Conservation (phyloP, 1,140 invertebrate genomes). For the Drosophila pectinifera region DNA sequence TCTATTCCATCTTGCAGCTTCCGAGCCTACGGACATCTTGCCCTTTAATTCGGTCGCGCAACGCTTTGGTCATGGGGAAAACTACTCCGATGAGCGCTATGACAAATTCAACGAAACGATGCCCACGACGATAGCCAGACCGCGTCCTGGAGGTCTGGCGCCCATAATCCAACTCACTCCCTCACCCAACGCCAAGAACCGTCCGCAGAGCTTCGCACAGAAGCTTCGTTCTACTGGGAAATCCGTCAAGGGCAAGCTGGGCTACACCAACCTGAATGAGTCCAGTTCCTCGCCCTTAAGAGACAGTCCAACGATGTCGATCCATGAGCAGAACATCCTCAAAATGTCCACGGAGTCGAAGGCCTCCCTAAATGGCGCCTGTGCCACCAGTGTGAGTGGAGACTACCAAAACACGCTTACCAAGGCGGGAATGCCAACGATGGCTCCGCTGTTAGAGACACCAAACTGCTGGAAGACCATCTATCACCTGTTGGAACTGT, state of each 20-base stretch:
- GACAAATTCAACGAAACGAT: slow-evolving; percentile 85
- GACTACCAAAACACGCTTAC: slow-evolving; percentile 78
- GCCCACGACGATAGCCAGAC: slow-evolving; percentile 57
- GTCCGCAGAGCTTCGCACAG: slow-evolving; percentile 94
- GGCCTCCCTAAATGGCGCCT: slow-evolving; percentile 77
- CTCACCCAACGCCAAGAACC: slow-evolving; percentile 88
- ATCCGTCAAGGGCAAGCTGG: slow-evolving; percentile 90
- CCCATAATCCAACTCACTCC: slow-evolving; percentile 86
- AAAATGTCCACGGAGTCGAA: slow-evolving; percentile 80
- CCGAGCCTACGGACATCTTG: slow-evolving; percentile 88
- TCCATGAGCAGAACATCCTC: slow-evolving; percentile 87
- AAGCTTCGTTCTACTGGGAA: slow-evolving; percentile 93
- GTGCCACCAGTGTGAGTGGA: slow-evolving; percentile 76
- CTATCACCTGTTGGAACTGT: slow-evolving; percentile 95
- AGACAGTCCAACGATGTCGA: slow-evolving; percentile 87
- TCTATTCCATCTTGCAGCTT: slow-evolving; percentile 81
- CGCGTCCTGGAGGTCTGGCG: slow-evolving; percentile 63
- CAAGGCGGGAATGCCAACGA: slow-evolving; percentile 63
- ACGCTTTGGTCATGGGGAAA: slow-evolving; percentile 75
- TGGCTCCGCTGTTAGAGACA: slow-evolving; percentile 85
- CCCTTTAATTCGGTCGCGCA: slow-evolving; percentile 77
- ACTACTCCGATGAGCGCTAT: slow-evolving; percentile 82
- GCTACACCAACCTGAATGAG: slow-evolving; percentile 86
- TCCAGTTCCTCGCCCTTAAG: slow-evolving; percentile 89
- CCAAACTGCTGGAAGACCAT: slow-evolving; percentile 97